These are phyloP conservation scores for Drosophila lutescens DNA, from an alignment of 2,888 invertebrate species.

Conservation along the genomic window DNA sequence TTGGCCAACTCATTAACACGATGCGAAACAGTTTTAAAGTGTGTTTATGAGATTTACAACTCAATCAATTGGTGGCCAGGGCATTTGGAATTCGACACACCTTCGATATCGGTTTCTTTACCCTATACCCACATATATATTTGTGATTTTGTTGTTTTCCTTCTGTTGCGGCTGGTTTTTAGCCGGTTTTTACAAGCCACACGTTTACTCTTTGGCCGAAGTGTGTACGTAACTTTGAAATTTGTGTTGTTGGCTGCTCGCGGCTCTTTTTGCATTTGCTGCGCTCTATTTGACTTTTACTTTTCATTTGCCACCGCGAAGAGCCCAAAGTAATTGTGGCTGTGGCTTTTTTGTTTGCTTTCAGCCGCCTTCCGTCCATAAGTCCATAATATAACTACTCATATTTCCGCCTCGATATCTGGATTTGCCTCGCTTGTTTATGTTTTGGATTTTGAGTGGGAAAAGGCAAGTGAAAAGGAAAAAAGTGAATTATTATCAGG, in stretches of 20 bases:
- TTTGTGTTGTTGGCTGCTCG: conserved; percentile 25
- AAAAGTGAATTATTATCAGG: conserved; percentile 14
- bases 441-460: conserved; percentile 2
- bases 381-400: conserved; percentile 12
- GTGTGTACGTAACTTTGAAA: conserved; percentile 52
- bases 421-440: background rate
- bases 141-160: conserved; percentile 11
- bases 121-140: no score
- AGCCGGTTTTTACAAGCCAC: conserved; percentile 53
- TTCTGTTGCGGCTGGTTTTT: conserved; percentile 10
- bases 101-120: background rate
- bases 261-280: conserved; percentile 68
- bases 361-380: conserved; percentile 13
- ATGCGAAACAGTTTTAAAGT: background rate
- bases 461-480: conserved; percentile 9
- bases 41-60: conserved; percentile 11
- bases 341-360: conserved; percentile 1
- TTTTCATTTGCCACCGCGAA: conserved; percentile 60
- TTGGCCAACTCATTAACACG: conserved; percentile 25
- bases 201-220: conserved; percentile 25
- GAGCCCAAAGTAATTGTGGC: conserved; percentile 1
- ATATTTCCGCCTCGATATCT: conserved; percentile 39
- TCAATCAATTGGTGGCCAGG: conserved; percentile 31
- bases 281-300: conserved; percentile 77
- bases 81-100: conserved; percentile 33